Base-by-base conservation (phyloP, 2,113 vertebrate species). In the Ochotona curzoniae region DNA sequence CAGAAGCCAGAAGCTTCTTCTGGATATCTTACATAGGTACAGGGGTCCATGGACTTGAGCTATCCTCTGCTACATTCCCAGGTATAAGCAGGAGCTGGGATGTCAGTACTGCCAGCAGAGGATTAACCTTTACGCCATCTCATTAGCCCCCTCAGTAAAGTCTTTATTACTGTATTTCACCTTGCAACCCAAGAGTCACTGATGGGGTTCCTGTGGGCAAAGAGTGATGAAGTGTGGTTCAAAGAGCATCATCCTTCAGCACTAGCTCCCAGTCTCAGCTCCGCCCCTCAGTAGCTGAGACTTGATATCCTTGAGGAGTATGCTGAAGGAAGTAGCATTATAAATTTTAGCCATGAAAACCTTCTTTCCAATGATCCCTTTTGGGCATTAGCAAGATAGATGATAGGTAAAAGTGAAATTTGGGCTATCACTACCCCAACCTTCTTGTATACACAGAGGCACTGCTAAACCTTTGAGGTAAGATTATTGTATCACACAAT, bases 231-330 rank as follows among this genome's bases (percentile, higher is more conserved):
- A 44, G 18, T 11, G 5, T 57, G 38, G 28, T 21, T 74, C 28
- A 75, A 90, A 60, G 30, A 17, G 3, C 61, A 47, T 25, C 67
- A 1, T 63, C 47, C 44, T 38, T 2, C n/a, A 91, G 23, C 60
- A 21, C n/a, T 87, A 14, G 11, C 66, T 81, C 81, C 64, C 71
- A 57, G 6, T 17, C 23, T 95, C 70, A 44, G 23, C 51, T 87
- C 78, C 80, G 30, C 35, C 61, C 38, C 63, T 51, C n/a, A 70
- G 28, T 71, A 51, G 70, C 28, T 25, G 63, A 47, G 51, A 18
- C 63, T 88, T 75, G 21, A 66, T 79, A 84, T 88, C 92, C 61
- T 78, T 32, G 60, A 9, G 54, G 35, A 80, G 60, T 87, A 18
- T 35, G 17, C 28, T 82, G 23, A 44, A 80, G 20, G 17, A 89